phyloP scores from a whole-genome alignment of 2,888 invertebrate genomes.

The Xanthorhoe designata region DNA sequence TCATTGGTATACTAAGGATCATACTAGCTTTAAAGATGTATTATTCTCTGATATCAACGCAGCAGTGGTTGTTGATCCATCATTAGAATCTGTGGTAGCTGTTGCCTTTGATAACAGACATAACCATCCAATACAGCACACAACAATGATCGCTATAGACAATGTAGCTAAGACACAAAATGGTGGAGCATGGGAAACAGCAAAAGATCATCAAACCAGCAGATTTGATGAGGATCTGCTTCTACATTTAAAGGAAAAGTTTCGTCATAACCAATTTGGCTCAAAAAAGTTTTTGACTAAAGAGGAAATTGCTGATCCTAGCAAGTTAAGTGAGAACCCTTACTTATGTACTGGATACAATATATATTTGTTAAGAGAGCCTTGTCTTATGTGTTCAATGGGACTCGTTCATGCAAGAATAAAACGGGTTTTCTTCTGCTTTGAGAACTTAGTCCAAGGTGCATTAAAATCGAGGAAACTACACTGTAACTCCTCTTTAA shows the following conservation, averaged over 20 bases:
- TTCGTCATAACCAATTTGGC: slow-evolving; percentile 74
- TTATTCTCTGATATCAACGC: slow-evolving; percentile 55
- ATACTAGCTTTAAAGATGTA: slow-evolving; percentile 38
- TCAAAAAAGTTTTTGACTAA: slow-evolving; percentile 70
- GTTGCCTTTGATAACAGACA: slow-evolving; percentile 86
- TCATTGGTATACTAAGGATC: slow-evolving; percentile 52
- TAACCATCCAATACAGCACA: slow-evolving; percentile 91
- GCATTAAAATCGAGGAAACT: slow-evolving; percentile 90
- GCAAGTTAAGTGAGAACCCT: slow-evolving; percentile 78
- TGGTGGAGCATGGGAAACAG: slow-evolving; percentile 90
- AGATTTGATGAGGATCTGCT: slow-evolving; percentile 53
- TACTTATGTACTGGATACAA: slow-evolving; percentile 96
- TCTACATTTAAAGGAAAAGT: slow-evolving; percentile 67
- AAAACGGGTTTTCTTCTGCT: slow-evolving; percentile 91
- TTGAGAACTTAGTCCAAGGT: slow-evolving; percentile 84
- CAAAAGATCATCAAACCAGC: slow-evolving; percentile 47
- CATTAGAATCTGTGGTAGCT: slow-evolving; percentile 87
- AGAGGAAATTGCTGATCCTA: slow-evolving; percentile 49
- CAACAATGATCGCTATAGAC: slow-evolving; percentile 94
- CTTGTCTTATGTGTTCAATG: slow-evolving; percentile 98
- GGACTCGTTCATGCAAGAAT: slow-evolving; percentile 96
- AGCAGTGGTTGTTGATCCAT: slow-evolving; percentile 91
- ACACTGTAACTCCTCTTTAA: slow-evolving; percentile 91
- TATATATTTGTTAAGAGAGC: slow-evolving; percentile 93
- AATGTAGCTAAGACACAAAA: slow-evolving; percentile 93